Conservation (phyloP, 2,797 vertebrate genomes). For the Pteropus rufus region DNA sequence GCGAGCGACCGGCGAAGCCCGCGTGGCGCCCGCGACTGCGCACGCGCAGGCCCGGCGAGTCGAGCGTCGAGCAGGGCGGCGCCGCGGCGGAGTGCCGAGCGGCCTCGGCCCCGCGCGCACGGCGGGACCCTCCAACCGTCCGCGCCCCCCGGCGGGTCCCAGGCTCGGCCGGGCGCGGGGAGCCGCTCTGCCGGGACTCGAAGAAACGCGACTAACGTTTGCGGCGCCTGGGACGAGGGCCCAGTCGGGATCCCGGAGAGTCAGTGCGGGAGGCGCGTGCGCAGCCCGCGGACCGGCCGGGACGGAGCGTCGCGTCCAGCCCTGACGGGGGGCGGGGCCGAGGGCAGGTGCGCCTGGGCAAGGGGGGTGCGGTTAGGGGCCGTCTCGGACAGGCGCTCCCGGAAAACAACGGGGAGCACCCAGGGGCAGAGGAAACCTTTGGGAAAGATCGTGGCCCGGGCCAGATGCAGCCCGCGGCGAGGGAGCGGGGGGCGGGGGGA, state of each 20-base stretch:
- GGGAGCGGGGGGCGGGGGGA: neutral
- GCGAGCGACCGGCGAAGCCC: too few species aligned
- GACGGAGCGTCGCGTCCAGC: neutral
- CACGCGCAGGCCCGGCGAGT: neutral
- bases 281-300: neutral
- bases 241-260: neutral
- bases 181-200: neutral
- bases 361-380: neutral
- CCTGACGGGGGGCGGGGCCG: constrained; percentile 32
- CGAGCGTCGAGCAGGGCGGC: neutral
- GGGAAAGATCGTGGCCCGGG: neutral
- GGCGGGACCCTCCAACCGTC: neutral
- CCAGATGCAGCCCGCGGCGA: rapidly evolving
- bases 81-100: neutral
- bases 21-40: neutral
- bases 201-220: neutral
- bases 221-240: neutral
- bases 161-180: neutral
- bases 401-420: rapidly evolving
- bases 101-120: neutral
- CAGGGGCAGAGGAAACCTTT: too few species aligned
- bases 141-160: neutral
- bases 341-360: neutral
- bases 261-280: neutral
- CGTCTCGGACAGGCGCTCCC: rapidly evolving